Evolutionary conservation across 2,888 invertebrate species (phyloP).

Genomic region (Pristionchus exspectatus): DNA sequence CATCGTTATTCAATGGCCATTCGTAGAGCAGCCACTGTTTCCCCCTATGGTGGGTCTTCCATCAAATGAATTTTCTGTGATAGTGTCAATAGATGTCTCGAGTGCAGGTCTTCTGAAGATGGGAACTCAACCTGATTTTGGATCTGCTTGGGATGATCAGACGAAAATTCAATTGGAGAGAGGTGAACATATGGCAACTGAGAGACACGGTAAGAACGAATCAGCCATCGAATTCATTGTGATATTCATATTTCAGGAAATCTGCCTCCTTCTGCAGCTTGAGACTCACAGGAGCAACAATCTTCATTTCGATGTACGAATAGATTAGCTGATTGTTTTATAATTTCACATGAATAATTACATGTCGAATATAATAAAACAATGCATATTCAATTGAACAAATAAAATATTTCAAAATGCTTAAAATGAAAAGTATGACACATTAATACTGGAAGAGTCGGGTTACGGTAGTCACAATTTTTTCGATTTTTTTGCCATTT

Average conservation of each 20-base stretch:
- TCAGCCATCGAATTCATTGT: background rate
- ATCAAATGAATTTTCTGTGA: background rate
- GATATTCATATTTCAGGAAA: background rate
- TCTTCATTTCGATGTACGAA: too few relatives aligned
- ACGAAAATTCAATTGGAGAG: background rate
- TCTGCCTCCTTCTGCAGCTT: background rate
- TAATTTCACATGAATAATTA: too few relatives aligned
- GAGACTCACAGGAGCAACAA: background rate
- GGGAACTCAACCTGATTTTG: background rate
- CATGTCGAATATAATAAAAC: too few relatives aligned
- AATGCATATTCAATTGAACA: too few relatives aligned
- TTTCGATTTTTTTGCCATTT: too few relatives aligned
- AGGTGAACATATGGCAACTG: conserved; percentile 9
- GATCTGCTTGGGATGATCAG: background rate
- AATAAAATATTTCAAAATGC: background rate
- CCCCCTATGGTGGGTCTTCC: background rate
- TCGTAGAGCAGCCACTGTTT: background rate
- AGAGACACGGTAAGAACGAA: background rate
- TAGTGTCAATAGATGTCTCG: background rate
- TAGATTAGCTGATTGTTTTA: too few relatives aligned
- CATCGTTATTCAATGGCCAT: background rate
- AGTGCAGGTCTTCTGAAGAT: background rate
- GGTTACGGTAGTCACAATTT: too few relatives aligned
- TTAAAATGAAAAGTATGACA: background rate
- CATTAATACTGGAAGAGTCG: background rate